Base-by-base conservation (phyloP, 2,888 invertebrate species). In the Ophonus ardosiacus region DNA sequence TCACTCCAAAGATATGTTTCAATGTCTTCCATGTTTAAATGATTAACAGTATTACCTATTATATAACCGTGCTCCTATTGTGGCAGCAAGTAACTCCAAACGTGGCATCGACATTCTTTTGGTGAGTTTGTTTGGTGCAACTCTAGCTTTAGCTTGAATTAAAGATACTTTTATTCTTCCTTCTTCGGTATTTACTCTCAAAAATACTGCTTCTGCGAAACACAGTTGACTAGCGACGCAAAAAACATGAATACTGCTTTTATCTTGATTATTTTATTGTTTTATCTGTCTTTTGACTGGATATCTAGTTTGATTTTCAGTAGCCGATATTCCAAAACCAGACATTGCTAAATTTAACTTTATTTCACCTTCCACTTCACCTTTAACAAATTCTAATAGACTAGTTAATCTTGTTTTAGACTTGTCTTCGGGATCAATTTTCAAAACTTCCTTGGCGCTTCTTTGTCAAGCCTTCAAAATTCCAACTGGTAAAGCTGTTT, bases 51-150 rank as follows among this genome's bases (percentile, higher is more conserved):
- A 18, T 40, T n/a, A n/a, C n/a, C n/a, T 40, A 13, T 3, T n/a
- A 15, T 40, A 21, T 18, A 89, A 71, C 79, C 89, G 74, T 0
- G 87, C 87, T 18, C 87, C 88, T 31, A 89, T 88, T n/a, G 87
- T 85, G 10, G 88, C 88, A 10, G 87, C 89, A 31, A 89, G 57
- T 57, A 90, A 84, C 85, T 90, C 89, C n/a, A 90, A 80, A n/a
- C 89, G 80, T 0, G 89, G 89, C 31, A 90, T 89, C 0, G 88
- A 88, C 15, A 86, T 76, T 61, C 86, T 87, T 31, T 65, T 65
- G 13, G 31, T n/a, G n/a, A n/a, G 5, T 31, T 71, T 71, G 0
- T 86, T 24, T 0, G 88, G 88, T 21, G 88, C 86, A 17, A 90
- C 87, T 86, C 89, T 87, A n/a, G 88, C 24, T 82, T 88, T 88